phyloP scores from a whole-genome alignment of 1,140 invertebrate species.

The Neodiprion fabricii region DNA sequence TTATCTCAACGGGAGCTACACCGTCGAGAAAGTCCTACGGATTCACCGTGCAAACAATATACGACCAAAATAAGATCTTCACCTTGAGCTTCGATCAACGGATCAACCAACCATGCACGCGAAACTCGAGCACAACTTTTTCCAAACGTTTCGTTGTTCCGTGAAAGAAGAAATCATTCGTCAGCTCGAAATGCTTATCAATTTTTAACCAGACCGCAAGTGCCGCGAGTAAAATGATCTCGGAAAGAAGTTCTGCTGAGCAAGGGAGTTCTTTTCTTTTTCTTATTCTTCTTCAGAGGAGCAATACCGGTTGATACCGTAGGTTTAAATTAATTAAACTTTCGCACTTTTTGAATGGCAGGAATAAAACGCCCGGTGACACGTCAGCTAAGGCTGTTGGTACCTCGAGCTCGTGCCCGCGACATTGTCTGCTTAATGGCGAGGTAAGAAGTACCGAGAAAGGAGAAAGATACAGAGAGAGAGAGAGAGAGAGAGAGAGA shows the following conservation, averaged over 20 bases:
- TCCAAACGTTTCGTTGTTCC: too few species aligned
- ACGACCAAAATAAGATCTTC: conserved; percentile 1
- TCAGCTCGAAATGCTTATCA: too few species aligned
- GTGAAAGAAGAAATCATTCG: too few species aligned
- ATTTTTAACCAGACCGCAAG: too few species aligned
- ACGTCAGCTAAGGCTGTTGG: conserved; percentile 35
- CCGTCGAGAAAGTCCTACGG: background rate
- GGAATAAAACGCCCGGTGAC: conserved; percentile 52
- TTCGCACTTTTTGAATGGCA: conserved; percentile 36
- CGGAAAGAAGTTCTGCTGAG: too few species aligned
- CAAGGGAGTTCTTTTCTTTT: too few species aligned
- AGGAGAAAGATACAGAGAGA: conserved; percentile 22
- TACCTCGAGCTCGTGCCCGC: conserved; percentile 34
- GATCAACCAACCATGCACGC: too few species aligned
- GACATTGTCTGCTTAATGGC: conserved; percentile 44
- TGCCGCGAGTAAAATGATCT: too few species aligned
- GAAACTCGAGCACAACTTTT: too few species aligned
- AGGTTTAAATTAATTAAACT: conserved; percentile 49
- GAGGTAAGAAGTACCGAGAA: conserved; percentile 32
- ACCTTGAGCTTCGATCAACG: too few species aligned
- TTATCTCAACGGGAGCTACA: conserved; percentile 1
- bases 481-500: conserved; percentile 38
- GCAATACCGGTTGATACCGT: conserved; percentile 44
- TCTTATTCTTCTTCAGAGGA: background rate
- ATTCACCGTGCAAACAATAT: conserved; percentile 2